phyloP scores from a whole-genome alignment of 2,888 invertebrate species.

The Pegoplata infirma region DNA sequence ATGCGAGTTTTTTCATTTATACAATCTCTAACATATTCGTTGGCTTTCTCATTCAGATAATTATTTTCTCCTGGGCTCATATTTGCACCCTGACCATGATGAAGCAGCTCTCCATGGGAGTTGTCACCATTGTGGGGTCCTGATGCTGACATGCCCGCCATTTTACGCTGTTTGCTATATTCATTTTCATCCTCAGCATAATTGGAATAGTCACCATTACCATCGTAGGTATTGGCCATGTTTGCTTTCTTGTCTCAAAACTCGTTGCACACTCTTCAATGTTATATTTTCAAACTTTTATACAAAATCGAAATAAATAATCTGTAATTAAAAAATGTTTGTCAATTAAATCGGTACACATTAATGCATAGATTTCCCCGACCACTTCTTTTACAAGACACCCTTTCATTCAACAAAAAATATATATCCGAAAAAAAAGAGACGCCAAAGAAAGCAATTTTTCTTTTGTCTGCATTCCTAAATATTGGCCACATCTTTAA shows the following conservation, averaged over 20 bases:
- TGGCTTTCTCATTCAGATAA: constrained; percentile 84
- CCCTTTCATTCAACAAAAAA: background rate
- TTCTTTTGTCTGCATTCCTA: constrained; percentile 19
- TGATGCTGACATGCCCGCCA: constrained; percentile 66
- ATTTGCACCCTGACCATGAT: constrained; percentile 64
- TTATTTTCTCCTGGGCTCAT: constrained; percentile 71
- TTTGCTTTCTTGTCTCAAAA: constrained; percentile 52
- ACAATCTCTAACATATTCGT: constrained; percentile 87
- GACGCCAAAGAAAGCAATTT: constrained; percentile 32
- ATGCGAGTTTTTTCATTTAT: constrained; percentile 85
- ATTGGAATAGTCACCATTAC: constrained; percentile 76
- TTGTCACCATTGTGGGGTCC: constrained; percentile 75
- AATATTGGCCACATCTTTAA: background rate
- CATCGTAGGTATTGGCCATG: constrained; percentile 78
- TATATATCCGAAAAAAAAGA: constrained; percentile 4
- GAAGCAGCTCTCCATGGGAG: constrained; percentile 77
- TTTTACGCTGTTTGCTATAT: constrained; percentile 73
- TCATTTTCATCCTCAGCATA: constrained; percentile 76
- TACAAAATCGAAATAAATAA: background rate
- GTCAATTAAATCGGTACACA: background rate
- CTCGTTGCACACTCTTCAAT: background rate
- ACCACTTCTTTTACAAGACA: background rate
- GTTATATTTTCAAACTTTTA: background rate
- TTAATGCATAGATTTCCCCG: background rate
- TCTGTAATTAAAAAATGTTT: background rate